These are phyloP conservation scores for Drosophila picticornis DNA, from an alignment of 2,888 invertebrate species.

Conservation along the genomic window DNA sequence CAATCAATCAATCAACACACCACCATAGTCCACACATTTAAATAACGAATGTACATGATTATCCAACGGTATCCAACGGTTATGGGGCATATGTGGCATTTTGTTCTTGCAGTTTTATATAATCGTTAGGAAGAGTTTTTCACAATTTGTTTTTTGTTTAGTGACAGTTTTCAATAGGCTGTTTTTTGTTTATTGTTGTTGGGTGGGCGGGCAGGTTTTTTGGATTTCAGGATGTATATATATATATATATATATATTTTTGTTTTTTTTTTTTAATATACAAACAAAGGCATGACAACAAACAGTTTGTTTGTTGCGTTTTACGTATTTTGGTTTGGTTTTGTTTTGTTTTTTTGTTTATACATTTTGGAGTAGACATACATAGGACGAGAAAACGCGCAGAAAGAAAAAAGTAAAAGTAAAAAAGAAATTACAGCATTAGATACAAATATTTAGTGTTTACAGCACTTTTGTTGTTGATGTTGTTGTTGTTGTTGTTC, in stretches of 20 bases:
- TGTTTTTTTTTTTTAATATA: conserved; percentile 60
- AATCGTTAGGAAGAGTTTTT: conserved; percentile 52
- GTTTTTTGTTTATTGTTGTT: conserved; percentile 51
- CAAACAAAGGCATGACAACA: conserved; percentile 64
- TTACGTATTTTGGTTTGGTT: conserved; percentile 13
- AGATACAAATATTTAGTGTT: conserved; percentile 77
- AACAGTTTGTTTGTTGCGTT: conserved; percentile 53
- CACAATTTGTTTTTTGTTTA: conserved; percentile 68
- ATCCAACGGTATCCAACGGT: conserved; percentile 60
- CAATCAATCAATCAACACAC: conserved; percentile 69
- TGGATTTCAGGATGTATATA: conserved; percentile 25
- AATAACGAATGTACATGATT: conserved; percentile 40
- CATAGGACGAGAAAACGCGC: conserved; percentile 63
- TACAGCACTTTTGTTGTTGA: conserved; percentile 25
- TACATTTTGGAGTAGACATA: conserved; percentile 69
- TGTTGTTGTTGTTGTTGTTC: conserved; percentile 18
- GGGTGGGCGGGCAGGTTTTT: conserved; percentile 30
- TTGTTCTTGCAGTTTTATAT: conserved; percentile 32
- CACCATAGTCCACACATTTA: conserved; percentile 64
- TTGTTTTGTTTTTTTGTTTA: conserved; percentile 31
- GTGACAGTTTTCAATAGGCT: conserved; percentile 69
- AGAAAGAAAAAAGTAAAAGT: conserved; percentile 78
- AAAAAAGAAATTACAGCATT: conserved; percentile 82
- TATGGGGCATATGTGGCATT: conserved; percentile 19
- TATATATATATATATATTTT: conserved; percentile 22